Conservation (phyloP, 2,113 vertebrate species). For the Shinisaurus crocodilurus region DNA sequence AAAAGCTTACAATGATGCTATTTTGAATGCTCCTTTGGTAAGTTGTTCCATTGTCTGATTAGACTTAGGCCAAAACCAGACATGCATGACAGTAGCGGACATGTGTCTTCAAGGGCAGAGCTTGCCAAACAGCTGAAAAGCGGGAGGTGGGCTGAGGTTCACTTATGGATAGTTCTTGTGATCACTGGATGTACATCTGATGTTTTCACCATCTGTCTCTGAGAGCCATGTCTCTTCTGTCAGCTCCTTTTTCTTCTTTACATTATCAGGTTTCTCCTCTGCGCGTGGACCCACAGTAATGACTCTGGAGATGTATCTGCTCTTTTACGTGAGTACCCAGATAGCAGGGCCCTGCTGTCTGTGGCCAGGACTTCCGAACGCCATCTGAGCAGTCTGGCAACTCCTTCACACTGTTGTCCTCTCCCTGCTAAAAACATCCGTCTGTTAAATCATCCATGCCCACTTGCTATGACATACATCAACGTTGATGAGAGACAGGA, state of each 20-base stretch:
- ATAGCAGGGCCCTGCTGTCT: conserved; percentile 74
- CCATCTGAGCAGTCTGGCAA: conserved; percentile 76
- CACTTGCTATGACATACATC: conserved; percentile 79
- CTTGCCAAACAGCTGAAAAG: background rate
- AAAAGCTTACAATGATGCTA: background rate
- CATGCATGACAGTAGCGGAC: background rate
- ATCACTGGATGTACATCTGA: conserved; percentile 50
- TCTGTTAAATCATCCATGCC: conserved; percentile 72
- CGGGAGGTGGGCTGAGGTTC: background rate
- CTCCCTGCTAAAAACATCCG: conserved; percentile 66
- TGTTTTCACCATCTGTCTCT: conserved; percentile 25
- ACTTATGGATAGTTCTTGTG: conserved; percentile 27
- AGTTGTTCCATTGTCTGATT: background rate
- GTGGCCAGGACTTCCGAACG: conserved; percentile 81
- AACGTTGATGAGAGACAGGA: conserved; percentile 76
- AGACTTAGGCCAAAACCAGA: background rate
- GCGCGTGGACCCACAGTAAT: conserved; percentile 55
- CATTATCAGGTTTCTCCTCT: conserved; percentile 67
- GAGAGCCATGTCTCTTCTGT: conserved; percentile 56
- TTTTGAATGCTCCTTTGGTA: background rate
- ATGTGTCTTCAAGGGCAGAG: background rate
- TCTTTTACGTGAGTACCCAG: conserved; percentile 80
- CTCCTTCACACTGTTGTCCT: conserved; percentile 61
- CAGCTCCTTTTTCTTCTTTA: conserved; percentile 66
- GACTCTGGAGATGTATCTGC: conserved; percentile 78